Evolutionary conservation across 2,888 invertebrate species (phyloP).

Genomic region (Drosophila cognata): DNA sequence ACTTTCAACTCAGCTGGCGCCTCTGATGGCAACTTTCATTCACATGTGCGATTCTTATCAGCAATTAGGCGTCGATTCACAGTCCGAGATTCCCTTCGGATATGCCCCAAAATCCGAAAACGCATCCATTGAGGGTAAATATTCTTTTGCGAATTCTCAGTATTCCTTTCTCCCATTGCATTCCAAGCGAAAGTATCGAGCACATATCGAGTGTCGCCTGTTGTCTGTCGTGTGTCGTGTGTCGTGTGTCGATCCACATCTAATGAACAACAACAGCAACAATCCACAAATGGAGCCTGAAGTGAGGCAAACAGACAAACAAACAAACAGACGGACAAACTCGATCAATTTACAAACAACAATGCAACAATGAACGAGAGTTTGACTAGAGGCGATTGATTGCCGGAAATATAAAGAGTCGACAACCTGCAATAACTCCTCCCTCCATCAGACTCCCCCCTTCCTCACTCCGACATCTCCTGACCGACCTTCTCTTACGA

Average conservation of each 20-base stretch:
- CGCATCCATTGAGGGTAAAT: slow-evolving; percentile 38
- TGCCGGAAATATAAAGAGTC: slow-evolving; percentile 75
- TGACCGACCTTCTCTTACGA: slow-evolving; percentile 53
- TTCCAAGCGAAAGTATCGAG: slow-evolving; percentile 65
- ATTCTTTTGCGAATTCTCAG: slow-evolving; percentile 22
- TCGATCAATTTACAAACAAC: slow-evolving; percentile 69
- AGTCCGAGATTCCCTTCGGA: slow-evolving; percentile 36
- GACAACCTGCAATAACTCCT: slow-evolving; percentile 55
- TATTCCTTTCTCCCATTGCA: slow-evolving; percentile 60
- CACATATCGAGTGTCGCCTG: slow-evolving; percentile 1
- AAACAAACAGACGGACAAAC: slow-evolving; percentile 39
- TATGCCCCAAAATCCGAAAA: slow-evolving; percentile 14
- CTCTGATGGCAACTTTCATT: slow-evolving; percentile 43
- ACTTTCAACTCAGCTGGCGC: slow-evolving; percentile 52
- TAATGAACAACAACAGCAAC: slow-evolving; percentile 47
- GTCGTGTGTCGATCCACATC: slow-evolving; percentile 43
- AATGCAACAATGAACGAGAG: slow-evolving; percentile 57
- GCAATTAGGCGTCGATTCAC: slow-evolving; percentile 52
- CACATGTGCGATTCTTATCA: slow-evolving; percentile 63
- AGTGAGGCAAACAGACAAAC: slow-evolving; percentile 40
- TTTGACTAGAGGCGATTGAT: slow-evolving; percentile 68
- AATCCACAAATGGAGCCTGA: slow-evolving; percentile 31
- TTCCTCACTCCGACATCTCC: not conserved
- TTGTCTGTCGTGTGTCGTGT: slow-evolving; percentile 2
- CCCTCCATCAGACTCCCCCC: slow-evolving; percentile 22